Base-by-base conservation (phyloP, 1,140 invertebrate genomes). In the Diachasmimorpha longicaudata region DNA sequence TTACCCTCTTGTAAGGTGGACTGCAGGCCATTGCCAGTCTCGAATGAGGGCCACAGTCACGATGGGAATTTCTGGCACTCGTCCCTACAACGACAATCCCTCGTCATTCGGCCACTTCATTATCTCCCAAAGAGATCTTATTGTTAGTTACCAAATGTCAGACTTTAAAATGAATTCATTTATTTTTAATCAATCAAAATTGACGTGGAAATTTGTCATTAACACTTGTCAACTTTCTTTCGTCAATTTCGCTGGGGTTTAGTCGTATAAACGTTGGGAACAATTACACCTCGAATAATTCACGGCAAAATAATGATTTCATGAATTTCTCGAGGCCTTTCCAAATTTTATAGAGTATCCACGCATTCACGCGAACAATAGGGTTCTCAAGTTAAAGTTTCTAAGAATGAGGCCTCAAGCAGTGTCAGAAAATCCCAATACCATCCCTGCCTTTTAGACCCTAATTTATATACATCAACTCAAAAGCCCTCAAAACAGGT, bases 1-100 rank as follows among this genome's bases (percentile, higher is more conserved):
- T 90, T 44, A 97, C 94, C 82, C 93, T 90, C 83, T 95, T 94
- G 80, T 96, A 96, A 4, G 96, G 95, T 14, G 95, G 95, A 80
- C 92, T 92, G 55, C 85, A 86, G 13, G 86, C 84, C 82, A 86
- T 82, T 39, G 79, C 76, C 66, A 80, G 84, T 77, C 83, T 83
- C 72, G 79, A 79, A 31, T 82, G 81, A 0, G 78, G 75, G 66
- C 66, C 74, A 75, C 63, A 79, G 37, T 85, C 84, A 39, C 80
- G 78, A 31, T 76, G 39, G 23, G 79, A 75, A 71, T 81, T 72
- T 42, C 78, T 85, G 6, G 81, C 81, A 46, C 80, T 81, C 66
- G 80, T 73, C 75, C 73, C 85, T 86, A 72, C 36, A 72, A 78
- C 70, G 37, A 58, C 4, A 46, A 37, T 42, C 67, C 31, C 66